Evolutionary conservation across 2,113 vertebrate genomes (phyloP).

Genomic region (Gracilinanus agilis): DNA sequence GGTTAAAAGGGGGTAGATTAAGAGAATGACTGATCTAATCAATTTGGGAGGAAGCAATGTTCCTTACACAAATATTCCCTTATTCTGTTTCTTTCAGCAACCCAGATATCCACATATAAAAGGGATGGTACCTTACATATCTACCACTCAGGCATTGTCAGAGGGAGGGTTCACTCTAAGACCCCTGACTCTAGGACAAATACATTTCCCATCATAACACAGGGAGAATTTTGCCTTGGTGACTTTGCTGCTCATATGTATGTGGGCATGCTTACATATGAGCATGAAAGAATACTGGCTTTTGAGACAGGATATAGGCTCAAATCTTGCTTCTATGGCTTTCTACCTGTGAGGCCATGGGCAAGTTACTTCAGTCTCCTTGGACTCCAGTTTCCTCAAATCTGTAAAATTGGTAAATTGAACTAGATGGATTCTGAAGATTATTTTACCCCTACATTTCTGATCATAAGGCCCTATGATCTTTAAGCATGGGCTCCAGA

Average conservation of each 20-base stretch:
- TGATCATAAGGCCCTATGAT: neutral
- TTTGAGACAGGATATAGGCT: neutral
- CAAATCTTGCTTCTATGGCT: neutral
- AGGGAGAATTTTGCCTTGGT: neutral
- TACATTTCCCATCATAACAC: neutral
- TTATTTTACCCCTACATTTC: neutral
- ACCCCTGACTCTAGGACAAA: neutral
- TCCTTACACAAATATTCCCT: neutral
- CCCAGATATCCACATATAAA: neutral
- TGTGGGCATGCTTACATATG: neutral
- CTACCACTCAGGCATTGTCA: neutral
- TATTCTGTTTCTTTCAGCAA: neutral
- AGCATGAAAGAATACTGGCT: neutral
- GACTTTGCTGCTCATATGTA: neutral
- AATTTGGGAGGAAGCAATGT: neutral
- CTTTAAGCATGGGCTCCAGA: neutral
- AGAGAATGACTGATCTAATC: neutral
- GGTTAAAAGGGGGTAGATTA: neutral
- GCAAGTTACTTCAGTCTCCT: neutral
- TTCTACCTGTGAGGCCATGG: neutral
- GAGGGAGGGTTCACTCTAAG: neutral
- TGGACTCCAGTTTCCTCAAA: neutral
- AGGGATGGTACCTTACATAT: neutral
- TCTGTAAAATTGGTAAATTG: neutral
- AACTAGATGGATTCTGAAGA: neutral